Conservation (phyloP, 2,888 invertebrate species). For the Megalurothrips usitatus region DNA sequence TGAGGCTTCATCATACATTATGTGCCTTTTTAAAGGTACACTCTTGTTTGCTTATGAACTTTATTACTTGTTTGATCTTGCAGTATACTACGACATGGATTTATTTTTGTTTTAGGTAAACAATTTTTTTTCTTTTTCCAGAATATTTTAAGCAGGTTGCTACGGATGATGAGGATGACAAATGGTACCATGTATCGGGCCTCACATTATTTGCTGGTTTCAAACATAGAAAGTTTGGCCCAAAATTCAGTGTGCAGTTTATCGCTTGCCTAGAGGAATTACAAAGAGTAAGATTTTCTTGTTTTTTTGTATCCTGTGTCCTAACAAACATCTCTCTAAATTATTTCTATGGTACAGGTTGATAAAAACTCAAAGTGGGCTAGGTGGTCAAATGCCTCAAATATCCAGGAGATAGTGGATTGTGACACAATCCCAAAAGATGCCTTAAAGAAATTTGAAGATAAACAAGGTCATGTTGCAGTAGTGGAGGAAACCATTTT, state of each 20-base stretch:
- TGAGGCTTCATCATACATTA: neutral
- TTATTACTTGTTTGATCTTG: constrained; percentile 27
- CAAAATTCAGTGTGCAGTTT: neutral
- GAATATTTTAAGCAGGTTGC: constrained; percentile 35
- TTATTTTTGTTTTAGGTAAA: neutral
- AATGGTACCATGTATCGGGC: neutral
- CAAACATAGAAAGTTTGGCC: neutral
- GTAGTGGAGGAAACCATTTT: neutral
- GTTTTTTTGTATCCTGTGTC: neutral
- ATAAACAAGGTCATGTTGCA: neutral
- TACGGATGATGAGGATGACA: neutral
- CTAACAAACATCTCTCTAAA: neutral
- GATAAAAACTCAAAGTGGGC: neutral
- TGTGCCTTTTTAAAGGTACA: neutral
- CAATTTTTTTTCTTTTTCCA: constrained; percentile 33
- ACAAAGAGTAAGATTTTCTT: neutral
- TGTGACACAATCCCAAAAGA: neutral
- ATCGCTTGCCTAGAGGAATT: neutral
- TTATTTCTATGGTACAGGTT: neutral
- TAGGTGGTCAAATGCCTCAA: neutral
- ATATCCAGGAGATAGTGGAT: neutral
- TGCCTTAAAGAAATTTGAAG: neutral
- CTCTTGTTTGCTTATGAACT: constrained; percentile 33
- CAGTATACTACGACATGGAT: too few relatives aligned
- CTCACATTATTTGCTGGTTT: neutral